Conservation (phyloP, 2,888 invertebrate species). For the Drosophila algonquin region DNA sequence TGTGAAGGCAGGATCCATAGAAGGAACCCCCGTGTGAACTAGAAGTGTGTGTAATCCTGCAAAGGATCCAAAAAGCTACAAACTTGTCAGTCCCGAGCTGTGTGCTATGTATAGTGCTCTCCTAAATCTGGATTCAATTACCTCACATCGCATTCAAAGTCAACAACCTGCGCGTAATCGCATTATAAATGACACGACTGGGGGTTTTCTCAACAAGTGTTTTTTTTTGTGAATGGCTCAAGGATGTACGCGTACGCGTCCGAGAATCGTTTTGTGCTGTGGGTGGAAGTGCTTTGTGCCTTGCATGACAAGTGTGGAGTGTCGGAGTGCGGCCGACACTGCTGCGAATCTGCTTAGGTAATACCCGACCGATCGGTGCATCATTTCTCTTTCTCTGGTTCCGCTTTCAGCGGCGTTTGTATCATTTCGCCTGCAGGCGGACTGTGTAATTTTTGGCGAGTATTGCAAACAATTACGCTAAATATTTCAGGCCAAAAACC, state of each 20-base stretch:
- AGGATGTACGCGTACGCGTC: conserved; percentile 25
- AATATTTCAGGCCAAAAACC: conserved; percentile 13
- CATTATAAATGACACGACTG: conserved; percentile 29
- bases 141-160: conserved; percentile 34
- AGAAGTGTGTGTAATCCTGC: conserved; percentile 14
- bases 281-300: conserved; percentile 22
- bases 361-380: conserved; percentile 42
- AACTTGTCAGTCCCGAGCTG: conserved; percentile 2
- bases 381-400: conserved; percentile 13
- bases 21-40: background rate
- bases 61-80: too few relatives aligned
- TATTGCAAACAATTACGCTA: conserved; percentile 21
- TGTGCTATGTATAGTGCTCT: background rate
- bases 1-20: background rate
- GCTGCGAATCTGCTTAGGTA: conserved; percentile 32
- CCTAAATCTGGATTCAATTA: conserved; percentile 17
- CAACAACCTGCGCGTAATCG: conserved; percentile 40
- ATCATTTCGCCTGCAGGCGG: background rate
- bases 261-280: conserved; percentile 13
- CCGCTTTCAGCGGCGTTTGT: conserved; percentile 1
- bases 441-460: conserved; percentile 5
- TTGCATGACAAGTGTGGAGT: conserved; percentile 47
- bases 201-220: conserved; percentile 33
- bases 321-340: background rate
- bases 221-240: conserved; percentile 41